Conservation (phyloP, 2,888 invertebrate genomes). For the Cephus pygmeus region DNA sequence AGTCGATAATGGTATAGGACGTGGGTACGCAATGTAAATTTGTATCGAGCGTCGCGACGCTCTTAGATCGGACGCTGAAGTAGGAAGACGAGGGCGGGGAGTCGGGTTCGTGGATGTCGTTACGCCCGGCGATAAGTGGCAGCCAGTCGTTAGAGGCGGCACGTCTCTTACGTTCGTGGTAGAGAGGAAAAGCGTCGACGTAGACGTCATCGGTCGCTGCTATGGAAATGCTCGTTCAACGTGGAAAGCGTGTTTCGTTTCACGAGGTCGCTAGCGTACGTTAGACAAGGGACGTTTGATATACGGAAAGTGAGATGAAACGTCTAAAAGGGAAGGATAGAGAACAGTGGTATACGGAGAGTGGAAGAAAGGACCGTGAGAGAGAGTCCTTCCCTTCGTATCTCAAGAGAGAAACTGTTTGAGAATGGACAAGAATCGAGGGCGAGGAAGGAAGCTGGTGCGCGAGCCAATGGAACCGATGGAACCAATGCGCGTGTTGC, state of each 20-base stretch:
- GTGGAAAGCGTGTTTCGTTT: neutral
- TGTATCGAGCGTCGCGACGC: neutral
- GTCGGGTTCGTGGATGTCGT: neutral
- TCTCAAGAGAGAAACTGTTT: neutral
- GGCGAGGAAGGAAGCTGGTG: slow-evolving; percentile 30
- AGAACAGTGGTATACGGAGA: neutral
- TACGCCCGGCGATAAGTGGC: slow-evolving; percentile 1
- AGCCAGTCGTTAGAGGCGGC: neutral
- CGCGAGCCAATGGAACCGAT: slow-evolving; percentile 59
- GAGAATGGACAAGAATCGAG: neutral
- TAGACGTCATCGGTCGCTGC: neutral
- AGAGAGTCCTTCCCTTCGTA: neutral
- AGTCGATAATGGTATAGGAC: neutral
- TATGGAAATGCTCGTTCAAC: neutral
- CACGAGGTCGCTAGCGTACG: neutral
- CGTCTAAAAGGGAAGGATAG: neutral
- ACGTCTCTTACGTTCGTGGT: neutral
- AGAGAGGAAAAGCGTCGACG: neutral
- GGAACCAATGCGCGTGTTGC: slow-evolving; percentile 64
- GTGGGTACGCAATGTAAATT: neutral
- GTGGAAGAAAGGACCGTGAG: neutral
- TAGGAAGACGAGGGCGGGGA: neutral
- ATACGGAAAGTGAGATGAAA: neutral
- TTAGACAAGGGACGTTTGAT: neutral
- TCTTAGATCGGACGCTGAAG: neutral